Evolutionary conservation across 2,113 vertebrate genomes (phyloP).

Genomic region (Caranx melampygus): DNA sequence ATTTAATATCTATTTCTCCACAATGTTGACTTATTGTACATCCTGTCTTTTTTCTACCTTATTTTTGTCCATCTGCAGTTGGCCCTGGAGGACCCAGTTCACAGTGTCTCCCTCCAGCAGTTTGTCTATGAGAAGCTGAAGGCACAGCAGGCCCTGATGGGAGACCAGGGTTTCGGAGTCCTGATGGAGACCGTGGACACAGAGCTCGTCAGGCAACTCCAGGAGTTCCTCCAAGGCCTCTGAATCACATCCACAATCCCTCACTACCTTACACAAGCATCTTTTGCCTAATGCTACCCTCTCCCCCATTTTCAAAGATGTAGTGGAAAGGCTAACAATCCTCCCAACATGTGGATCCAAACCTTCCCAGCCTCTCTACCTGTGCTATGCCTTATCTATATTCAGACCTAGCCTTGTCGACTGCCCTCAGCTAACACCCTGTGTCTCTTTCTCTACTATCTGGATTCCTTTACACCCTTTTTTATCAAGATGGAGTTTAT

Average conservation of each 20-base stretch:
- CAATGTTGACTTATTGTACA: background rate
- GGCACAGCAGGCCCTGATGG: constrained; percentile 91
- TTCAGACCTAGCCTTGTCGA: constrained; percentile 59
- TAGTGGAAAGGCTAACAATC: constrained; percentile 42
- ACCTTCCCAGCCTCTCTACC: constrained; percentile 57
- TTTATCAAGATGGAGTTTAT: constrained; percentile 21
- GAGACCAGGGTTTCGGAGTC: constrained; percentile 90
- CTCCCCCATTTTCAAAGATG: constrained; percentile 38
- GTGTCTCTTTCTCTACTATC: constrained; percentile 27
- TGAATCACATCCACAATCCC: constrained; percentile 73
- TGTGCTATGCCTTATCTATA: constrained; percentile 77
- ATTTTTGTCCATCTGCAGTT: constrained; percentile 81
- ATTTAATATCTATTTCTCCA: background rate
- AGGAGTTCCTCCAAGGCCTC: constrained; percentile 93
- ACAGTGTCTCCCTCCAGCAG: constrained; percentile 94
- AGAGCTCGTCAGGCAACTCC: constrained; percentile 93
- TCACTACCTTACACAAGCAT: constrained; percentile 48
- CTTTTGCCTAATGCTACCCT: constrained; percentile 48
- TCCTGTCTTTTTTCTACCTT: constrained; percentile 25
- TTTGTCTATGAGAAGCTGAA: constrained; percentile 97
- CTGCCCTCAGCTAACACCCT: constrained; percentile 46
- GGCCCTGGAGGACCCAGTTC: constrained; percentile 95
- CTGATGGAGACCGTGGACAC: constrained; percentile 98
- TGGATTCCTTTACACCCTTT: constrained; percentile 29
- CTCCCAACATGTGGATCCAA: constrained; percentile 37